Evolutionary conservation across 2,113 vertebrate species (phyloP).

Genomic region (Equus przewalskii): DNA sequence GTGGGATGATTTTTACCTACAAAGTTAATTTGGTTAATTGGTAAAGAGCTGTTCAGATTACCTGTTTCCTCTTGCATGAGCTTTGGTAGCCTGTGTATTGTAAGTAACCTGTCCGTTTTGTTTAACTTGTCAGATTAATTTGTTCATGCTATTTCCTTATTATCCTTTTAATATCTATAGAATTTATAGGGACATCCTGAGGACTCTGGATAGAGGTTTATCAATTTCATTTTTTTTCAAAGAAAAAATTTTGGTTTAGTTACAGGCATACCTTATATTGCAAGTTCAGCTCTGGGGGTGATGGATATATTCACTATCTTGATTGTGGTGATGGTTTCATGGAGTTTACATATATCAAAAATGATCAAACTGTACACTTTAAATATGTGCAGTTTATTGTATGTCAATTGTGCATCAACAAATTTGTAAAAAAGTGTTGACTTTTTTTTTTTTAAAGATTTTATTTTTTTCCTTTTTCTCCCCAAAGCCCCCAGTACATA

Average conservation of each 20-base stretch:
- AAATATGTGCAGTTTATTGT: not conserved
- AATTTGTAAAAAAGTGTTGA: too few species aligned
- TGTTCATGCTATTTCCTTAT: not conserved
- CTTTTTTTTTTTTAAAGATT: too few species aligned
- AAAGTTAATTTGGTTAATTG: not conserved
- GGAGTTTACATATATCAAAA: not conserved
- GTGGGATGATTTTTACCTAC: not conserved
- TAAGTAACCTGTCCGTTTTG: not conserved
- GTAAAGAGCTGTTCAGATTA: not conserved
- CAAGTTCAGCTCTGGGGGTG: not conserved
- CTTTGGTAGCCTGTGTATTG: not conserved
- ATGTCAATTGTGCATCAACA: not conserved
- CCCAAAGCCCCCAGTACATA: too few species aligned
- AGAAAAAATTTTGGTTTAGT: too few species aligned
- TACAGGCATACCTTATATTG: too few species aligned
- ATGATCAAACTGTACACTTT: not conserved
- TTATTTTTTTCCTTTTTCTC: too few species aligned
- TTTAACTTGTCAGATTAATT: not conserved
- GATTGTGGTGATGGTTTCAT: not conserved
- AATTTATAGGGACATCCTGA: too few species aligned
- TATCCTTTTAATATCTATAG: too few species aligned
- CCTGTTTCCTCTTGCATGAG: not conserved
- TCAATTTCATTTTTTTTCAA: too few species aligned
- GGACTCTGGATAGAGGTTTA: too few species aligned
- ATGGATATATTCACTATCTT: not conserved